Evolutionary conservation across 2,113 vertebrate genomes (phyloP), one percentile per base, ranked within the genome.

Genomic region (Patagioenas fasciata): DNA sequence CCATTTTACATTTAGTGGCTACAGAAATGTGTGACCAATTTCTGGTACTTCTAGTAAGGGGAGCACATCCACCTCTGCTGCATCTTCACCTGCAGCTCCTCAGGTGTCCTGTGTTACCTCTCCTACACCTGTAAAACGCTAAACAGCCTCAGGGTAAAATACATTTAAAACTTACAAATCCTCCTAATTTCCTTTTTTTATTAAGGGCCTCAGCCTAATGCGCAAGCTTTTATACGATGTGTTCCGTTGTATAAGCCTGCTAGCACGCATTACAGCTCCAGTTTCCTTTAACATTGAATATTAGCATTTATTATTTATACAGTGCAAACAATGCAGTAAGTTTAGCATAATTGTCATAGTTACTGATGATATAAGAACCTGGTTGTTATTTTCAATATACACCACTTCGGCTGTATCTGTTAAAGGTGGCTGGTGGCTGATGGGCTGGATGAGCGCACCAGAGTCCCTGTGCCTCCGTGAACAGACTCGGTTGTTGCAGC

Each of bases 231-330:
- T 72, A 56, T 48, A n/a, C 62, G 71, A 9, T 20, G 13, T 60
- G 5, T 13, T 67, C 64, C 32, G 5, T 20, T 78, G 5, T 56
- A 34, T 56, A 71, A 47, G 56, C 47, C 29, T 67, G 4, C 42
- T 38, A 11, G 11, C 19, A 21, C 4, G 31, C 48, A 19, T 75
- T 86, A 57, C 50, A 80, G 62, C n/a, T 81, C 10, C 26, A 51
- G 62, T 75, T 82, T 44, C 61, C 72, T 91, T 79, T 72, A 87
- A 50, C 13, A 10, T 6, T 71, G 48, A 64, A 60, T 92, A 82
- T 89, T 90, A 85, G 50, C 73, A 79, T 89, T 85, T 92, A 71
- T 90, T 85, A 80, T 79, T 94, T 78, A 91, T 67, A 38, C 16
- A 64, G 31, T 40, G 53, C 65, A 89, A 93, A 80, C 60, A 79